A percentile compares a stretch with the other conserved stretches of the same genome.
phyloP scores from a whole-genome alignment of 2,888 invertebrate species.

The Beris chalybata region DNA sequence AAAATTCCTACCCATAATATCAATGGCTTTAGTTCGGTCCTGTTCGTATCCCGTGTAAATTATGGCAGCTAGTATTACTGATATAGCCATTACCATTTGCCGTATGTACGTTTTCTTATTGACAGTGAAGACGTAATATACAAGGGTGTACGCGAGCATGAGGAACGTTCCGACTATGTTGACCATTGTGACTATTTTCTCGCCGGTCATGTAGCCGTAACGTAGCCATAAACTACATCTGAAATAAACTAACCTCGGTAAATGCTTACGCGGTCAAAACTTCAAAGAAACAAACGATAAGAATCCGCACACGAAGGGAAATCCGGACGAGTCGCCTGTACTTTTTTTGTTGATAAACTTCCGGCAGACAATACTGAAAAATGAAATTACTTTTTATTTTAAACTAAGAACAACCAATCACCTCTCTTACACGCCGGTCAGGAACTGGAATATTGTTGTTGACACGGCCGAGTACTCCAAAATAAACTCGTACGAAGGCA shows the following conservation, averaged over 20 bases:
- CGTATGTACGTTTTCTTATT: conserved; percentile 68
- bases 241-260: conserved; percentile 43
- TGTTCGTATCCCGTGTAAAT: conserved; percentile 63
- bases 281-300: conserved; percentile 64
- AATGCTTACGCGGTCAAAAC: conserved; percentile 39
- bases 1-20: conserved; percentile 63
- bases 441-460: conserved; percentile 79
- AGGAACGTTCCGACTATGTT: conserved; percentile 74
- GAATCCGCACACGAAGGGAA: conserved; percentile 77
- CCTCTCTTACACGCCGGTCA: conserved; percentile 81
- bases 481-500: conserved; percentile 45
- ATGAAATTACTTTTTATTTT: conserved; percentile 27
- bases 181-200: conserved; percentile 71
- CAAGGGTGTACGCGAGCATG: conserved; percentile 69
- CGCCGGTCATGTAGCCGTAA: conserved; percentile 75
- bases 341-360: conserved; percentile 74
- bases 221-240: conserved; percentile 78
- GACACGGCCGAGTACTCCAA: conserved; percentile 65
- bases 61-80: conserved; percentile 60
- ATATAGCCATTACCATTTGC: conserved; percentile 62
- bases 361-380: conserved; percentile 73
- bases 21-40: conserved; percentile 60
- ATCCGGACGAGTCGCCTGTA: conserved; percentile 74
- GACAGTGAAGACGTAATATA: conserved; percentile 73
- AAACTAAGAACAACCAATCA: neutral